Conservation (phyloP, 2,888 invertebrate species). For the Gasteruption jaculator region DNA sequence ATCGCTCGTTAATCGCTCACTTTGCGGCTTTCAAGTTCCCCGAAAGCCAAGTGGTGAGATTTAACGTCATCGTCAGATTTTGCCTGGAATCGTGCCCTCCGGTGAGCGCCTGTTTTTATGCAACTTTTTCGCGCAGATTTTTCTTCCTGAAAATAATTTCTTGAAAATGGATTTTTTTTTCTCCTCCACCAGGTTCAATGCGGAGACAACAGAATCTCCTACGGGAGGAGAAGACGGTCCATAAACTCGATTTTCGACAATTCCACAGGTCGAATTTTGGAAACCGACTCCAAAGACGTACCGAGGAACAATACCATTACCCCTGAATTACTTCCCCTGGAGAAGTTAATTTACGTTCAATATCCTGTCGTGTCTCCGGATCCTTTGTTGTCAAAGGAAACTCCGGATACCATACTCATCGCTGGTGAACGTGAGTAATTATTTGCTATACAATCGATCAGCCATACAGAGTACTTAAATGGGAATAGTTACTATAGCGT, state of each 20-base stretch:
- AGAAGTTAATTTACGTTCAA: slow-evolving; percentile 58
- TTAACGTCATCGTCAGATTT: slow-evolving; percentile 78
- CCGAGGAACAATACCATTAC: slow-evolving; percentile 30
- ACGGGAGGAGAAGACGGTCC: slow-evolving; percentile 34
- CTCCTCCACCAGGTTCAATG: slow-evolving; percentile 25
- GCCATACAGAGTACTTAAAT: no score
- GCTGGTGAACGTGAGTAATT: slow-evolving; percentile 55
- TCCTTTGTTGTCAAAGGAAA: slow-evolving; percentile 61
- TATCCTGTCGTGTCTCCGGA: slow-evolving; percentile 60
- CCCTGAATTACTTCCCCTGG: slow-evolving; percentile 54
- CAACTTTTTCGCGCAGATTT: no score
- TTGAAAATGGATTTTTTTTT: no score
- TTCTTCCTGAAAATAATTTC: no score
- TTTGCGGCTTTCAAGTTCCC: slow-evolving; percentile 87
- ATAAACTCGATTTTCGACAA: no score
- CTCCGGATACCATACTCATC: slow-evolving; percentile 54
- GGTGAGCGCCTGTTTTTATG: no score
- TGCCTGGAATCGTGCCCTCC: slow-evolving; percentile 68
- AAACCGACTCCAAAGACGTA: no score
- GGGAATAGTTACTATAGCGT: no score
- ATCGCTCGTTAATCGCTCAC: slow-evolving; percentile 55
- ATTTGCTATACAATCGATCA: no score
- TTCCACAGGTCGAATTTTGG: no score
- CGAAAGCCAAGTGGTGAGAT: slow-evolving; percentile 75
- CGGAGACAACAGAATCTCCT: slow-evolving; percentile 22